These are phyloP conservation scores for Eclectus roratus DNA, from an alignment of 2,113 vertebrate species.

Conservation along the genomic window DNA sequence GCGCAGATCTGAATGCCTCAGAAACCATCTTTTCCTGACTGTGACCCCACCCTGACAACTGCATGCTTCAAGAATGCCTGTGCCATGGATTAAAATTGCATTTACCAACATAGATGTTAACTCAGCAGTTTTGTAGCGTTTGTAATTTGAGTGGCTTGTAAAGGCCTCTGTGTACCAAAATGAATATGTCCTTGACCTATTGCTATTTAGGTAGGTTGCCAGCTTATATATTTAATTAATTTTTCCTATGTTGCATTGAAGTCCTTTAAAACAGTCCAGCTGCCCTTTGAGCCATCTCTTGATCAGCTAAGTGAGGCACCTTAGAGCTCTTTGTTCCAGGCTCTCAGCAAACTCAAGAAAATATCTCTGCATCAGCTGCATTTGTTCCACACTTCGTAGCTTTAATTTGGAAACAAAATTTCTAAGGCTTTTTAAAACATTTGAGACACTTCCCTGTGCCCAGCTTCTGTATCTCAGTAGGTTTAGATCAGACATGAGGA, in stretches of 20 bases:
- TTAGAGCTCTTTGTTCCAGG: not conserved
- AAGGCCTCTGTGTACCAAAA: not conserved
- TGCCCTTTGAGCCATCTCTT: not conserved
- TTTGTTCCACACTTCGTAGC: not conserved
- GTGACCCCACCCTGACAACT: constrained; percentile 47
- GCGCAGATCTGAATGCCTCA: constrained; percentile 20
- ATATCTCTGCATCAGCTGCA: not conserved
- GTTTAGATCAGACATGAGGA: not conserved
- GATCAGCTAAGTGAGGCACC: not conserved
- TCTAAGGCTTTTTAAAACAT: not conserved
- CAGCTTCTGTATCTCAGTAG: not conserved
- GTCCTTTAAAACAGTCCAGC: not conserved
- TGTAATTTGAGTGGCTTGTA: not conserved
- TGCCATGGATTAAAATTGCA: not conserved
- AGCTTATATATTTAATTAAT: not conserved
- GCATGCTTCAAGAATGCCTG: not conserved
- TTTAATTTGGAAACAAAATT: not conserved
- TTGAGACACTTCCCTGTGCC: not conserved
- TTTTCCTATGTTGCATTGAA: not conserved
- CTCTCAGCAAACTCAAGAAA: not conserved
- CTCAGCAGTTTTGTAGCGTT: not conserved
- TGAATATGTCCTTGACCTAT: not conserved
- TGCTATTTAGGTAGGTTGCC: not conserved
- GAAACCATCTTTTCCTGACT: constrained; percentile 34
- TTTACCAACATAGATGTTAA: not conserved